phyloP scores from a whole-genome alignment of 2,797 vertebrate species.

The Potorous gilbertii region DNA sequence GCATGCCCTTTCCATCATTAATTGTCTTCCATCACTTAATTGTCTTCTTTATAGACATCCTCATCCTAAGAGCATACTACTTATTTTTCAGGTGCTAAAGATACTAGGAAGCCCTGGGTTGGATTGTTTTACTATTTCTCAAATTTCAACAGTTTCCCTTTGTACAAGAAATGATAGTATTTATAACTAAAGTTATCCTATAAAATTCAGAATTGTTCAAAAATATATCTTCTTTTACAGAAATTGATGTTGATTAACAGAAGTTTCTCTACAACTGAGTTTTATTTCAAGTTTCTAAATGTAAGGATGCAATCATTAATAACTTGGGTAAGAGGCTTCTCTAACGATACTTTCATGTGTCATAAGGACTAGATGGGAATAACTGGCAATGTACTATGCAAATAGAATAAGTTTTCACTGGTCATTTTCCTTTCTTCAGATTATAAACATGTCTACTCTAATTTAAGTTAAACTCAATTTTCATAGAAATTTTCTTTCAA shows the following conservation, averaged over 20 bases:
- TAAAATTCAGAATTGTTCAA: neutral
- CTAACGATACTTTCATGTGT: neutral
- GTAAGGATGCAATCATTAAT: neutral
- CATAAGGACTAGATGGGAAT: neutral
- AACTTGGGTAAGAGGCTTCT: neutral
- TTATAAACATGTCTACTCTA: neutral
- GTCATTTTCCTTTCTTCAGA: neutral
- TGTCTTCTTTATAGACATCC: neutral
- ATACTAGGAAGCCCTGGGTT: neutral
- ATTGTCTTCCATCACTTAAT: neutral
- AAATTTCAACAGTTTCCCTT: neutral
- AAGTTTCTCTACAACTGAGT: neutral
- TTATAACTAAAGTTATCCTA: neutral
- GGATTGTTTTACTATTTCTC: neutral
- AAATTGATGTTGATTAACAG: neutral
- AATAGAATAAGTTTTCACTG: neutral
- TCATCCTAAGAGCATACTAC: neutral
- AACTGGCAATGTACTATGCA: neutral
- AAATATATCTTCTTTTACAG: neutral
- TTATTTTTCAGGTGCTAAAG: neutral
- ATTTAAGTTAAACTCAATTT: neutral
- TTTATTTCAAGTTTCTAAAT: neutral
- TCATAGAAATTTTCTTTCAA: neutral
- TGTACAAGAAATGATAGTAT: neutral
- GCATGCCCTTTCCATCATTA: neutral